Evolutionary conservation across 2,797 vertebrate genomes (phyloP), one percentile per base, ranked within the genome.

Genomic region (Pangasius sanitwongsei): DNA sequence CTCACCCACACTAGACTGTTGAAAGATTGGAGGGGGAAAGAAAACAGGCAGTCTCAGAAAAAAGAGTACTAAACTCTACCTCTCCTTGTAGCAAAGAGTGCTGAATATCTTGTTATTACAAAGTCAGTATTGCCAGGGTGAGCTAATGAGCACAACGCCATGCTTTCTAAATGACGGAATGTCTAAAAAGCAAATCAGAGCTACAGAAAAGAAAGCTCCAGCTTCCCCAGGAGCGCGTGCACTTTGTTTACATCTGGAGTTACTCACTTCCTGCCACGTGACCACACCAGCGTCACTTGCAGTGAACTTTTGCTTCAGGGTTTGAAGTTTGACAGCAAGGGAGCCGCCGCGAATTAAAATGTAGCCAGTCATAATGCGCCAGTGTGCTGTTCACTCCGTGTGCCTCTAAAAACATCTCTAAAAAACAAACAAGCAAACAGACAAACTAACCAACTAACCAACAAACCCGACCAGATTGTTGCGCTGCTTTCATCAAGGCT

Each of bases 251-350:
- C 93, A 91, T 94, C 92, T 88, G 85, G 53, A n/a, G 86, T 85
- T 85, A 80, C 86, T 85, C 88, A 67, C 90, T 94, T 95, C 93
- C 93, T 81, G 92, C 92, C 96, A 95, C 87, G 94, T 96, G 96
- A 93, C 67, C 85, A 92, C 90, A 61, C 7, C 8, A 91, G 82
- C 93, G 12, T 92, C 88, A 87, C 69, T 86, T 41, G 31, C 82
- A 72, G 48, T 67, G 83, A 90, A 89, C 90, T 50, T 91, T 82
- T 69, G 91, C 74, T 84, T 91, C 90, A 91, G 92, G 95, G 96
- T 96, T 96, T 96, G 95, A 96, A 96, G 95, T 96, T 93, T 95
- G 92, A 92, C 53, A 91, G 80, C 69, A 67, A 88, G 87, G 74
- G 55, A 86, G 4, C 81, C 53, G 31, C 16, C n/a, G 81, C 9